A percentile compares a stretch with the other conserved stretches of the same genome.
Evolutionary conservation across 2,797 vertebrate species (phyloP).

Genomic region (Cirrhinus molitorella): DNA sequence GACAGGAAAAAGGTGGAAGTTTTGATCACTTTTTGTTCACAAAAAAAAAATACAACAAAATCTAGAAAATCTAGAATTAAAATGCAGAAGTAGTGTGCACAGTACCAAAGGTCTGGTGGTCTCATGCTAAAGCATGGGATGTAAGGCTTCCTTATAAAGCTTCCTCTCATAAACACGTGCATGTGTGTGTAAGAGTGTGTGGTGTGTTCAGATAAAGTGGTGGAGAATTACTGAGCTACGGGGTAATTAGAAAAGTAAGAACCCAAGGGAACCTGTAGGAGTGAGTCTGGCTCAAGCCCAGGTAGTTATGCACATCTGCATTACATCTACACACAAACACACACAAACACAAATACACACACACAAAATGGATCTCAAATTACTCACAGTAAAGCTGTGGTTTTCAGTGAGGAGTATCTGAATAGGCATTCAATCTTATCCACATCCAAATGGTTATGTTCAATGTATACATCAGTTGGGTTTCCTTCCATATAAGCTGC

Average conservation of each 20-base stretch:
- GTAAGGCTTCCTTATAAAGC: conserved; percentile 56
- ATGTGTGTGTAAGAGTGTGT: neutral
- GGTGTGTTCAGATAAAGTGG: conserved; percentile 32
- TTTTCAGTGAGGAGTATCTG: neutral
- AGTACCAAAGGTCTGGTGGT: conserved; percentile 54
- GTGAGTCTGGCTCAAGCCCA: conserved; percentile 54
- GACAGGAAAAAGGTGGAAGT: neutral
- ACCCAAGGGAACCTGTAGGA: conserved; percentile 45
- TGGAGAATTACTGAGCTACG: conserved; percentile 39
- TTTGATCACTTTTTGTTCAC: neutral
- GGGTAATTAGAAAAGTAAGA: conserved; percentile 40
- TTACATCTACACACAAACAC: conserved; percentile 49
- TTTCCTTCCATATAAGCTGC: no score
- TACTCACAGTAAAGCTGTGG: conserved; percentile 13
- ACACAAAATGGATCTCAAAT: neutral
- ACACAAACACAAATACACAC: conserved; percentile 5
- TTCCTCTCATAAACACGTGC: conserved; percentile 53
- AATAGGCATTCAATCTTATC: conserved; percentile 4
- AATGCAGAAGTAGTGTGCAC: conserved; percentile 59
- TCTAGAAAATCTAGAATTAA: conserved; percentile 25
- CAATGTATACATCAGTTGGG: neutral
- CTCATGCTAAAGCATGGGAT: conserved; percentile 60
- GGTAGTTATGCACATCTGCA: conserved; percentile 62
- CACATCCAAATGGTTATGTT: neutral
- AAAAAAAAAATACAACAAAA: neutral